phyloP scores from a whole-genome alignment of 2,113 vertebrate species.

The Elachura formosa region DNA sequence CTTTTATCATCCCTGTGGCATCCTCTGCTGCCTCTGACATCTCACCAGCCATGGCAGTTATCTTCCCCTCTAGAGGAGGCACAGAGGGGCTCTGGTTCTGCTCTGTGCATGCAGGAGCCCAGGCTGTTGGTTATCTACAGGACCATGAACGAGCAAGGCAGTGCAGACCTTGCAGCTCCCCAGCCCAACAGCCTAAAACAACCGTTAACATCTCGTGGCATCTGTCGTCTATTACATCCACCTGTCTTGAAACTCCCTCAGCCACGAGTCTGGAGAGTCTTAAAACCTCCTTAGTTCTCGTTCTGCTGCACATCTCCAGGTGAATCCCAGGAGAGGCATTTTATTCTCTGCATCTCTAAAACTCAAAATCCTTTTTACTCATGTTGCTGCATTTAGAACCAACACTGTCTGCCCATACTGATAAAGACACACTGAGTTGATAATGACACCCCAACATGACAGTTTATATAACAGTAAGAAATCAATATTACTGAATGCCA shows the following conservation, averaged over 20 bases:
- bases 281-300: background rate
- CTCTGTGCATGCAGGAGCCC: rapidly evolving
- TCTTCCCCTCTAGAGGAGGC: background rate
- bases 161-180: background rate
- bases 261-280: background rate
- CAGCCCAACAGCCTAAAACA: background rate
- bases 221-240: background rate
- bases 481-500: background rate
- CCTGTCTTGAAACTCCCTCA: background rate
- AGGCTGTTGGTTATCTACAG: background rate
- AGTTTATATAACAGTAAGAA: background rate
- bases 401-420: background rate
- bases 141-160: background rate
- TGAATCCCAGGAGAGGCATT: background rate
- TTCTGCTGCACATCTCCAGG: background rate
- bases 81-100: background rate
- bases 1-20: background rate
- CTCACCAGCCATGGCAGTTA: background rate
- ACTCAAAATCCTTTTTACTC: background rate
- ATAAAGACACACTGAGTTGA: background rate
- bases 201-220: background rate
- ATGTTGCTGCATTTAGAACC: background rate
- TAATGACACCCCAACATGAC: background rate
- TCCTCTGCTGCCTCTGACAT: background rate
- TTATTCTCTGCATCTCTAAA: background rate